Conservation (phyloP, 2,113 vertebrate species). For the Oreochromis aureus region DNA sequence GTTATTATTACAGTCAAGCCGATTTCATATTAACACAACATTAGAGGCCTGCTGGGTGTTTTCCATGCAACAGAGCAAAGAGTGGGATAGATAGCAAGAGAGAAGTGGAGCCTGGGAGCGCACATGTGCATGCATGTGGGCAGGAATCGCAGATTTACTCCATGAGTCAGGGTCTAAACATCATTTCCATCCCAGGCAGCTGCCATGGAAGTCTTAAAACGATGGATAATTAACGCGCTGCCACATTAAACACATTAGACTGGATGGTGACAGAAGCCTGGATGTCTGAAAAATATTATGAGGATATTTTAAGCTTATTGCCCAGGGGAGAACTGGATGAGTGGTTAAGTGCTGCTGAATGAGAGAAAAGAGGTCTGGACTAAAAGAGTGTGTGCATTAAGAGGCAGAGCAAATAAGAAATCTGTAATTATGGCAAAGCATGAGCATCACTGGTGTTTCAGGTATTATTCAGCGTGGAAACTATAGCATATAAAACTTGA, state of each 20-base stretch:
- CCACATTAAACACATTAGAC: slow-evolving; percentile 11
- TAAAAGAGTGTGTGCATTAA: not conserved
- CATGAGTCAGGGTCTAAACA: slow-evolving; percentile 55
- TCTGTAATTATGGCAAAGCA: not conserved
- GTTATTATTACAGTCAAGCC: slow-evolving; percentile 47
- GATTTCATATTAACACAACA: slow-evolving; percentile 37
- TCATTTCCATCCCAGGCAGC: slow-evolving; percentile 35
- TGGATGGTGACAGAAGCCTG: not conserved
- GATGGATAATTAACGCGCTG: slow-evolving; percentile 31
- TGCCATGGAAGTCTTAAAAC: slow-evolving; percentile 29
- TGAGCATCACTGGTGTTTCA: not conserved
- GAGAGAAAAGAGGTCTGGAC: not conserved
- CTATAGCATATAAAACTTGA: fast-evolving
- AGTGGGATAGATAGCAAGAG: not conserved
- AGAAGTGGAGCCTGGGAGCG: not conserved
- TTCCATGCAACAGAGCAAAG: not conserved
- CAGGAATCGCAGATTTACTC: slow-evolving; percentile 28
- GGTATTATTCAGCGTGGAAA: not conserved
- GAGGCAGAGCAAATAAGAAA: not conserved
- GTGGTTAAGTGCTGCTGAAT: not conserved
- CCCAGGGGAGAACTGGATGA: not conserved
- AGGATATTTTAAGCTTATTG: slow-evolving; percentile 25
- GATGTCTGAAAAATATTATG: not conserved
- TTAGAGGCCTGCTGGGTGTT: not conserved
- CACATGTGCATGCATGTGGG: slow-evolving; percentile 27